Evolutionary conservation across 1,140 invertebrate genomes (phyloP).

Genomic region (Drosophila micromelanica): DNA sequence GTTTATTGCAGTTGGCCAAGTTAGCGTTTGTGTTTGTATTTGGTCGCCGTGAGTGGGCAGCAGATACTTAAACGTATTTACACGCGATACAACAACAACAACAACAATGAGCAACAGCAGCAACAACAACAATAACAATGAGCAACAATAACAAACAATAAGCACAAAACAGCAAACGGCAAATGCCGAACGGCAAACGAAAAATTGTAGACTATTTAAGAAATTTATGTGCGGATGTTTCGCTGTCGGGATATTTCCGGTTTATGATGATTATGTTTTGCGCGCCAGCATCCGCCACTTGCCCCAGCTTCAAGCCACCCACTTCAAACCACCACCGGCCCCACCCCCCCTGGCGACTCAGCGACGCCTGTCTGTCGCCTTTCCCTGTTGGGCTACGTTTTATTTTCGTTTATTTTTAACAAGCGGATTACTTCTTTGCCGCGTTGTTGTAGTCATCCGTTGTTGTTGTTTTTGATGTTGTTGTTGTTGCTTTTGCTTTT

Average conservation of each 20-base stretch:
- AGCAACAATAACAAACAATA: slow-evolving; percentile 41
- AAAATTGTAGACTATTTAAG: slow-evolving; percentile 83
- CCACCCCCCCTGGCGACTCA: no score
- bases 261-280: slow-evolving; percentile 84
- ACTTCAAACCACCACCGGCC: neutral
- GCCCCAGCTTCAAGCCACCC: neutral
- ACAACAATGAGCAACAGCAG: slow-evolving; percentile 32
- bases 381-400: slow-evolving; percentile 48
- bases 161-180: slow-evolving; percentile 56
- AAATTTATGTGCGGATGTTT: slow-evolving; percentile 84
- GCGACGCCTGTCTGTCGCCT: neutral
- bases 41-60: slow-evolving; percentile 39
- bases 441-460: slow-evolving; percentile 29
- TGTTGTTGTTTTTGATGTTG: no score
- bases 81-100: slow-evolving; percentile 62
- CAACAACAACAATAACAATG: slow-evolving; percentile 31
- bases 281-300: slow-evolving; percentile 43
- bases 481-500: slow-evolving; percentile 35
- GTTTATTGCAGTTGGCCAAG: slow-evolving; percentile 82
- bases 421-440: slow-evolving; percentile 75
- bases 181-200: slow-evolving; percentile 73
- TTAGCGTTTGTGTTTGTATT: slow-evolving; percentile 49
- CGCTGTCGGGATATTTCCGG: slow-evolving; percentile 83
- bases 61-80: slow-evolving; percentile 80
- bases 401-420: slow-evolving; percentile 81